Evolutionary conservation across 2,113 vertebrate genomes (phyloP).

Genomic region (Platysternon megacephalum): DNA sequence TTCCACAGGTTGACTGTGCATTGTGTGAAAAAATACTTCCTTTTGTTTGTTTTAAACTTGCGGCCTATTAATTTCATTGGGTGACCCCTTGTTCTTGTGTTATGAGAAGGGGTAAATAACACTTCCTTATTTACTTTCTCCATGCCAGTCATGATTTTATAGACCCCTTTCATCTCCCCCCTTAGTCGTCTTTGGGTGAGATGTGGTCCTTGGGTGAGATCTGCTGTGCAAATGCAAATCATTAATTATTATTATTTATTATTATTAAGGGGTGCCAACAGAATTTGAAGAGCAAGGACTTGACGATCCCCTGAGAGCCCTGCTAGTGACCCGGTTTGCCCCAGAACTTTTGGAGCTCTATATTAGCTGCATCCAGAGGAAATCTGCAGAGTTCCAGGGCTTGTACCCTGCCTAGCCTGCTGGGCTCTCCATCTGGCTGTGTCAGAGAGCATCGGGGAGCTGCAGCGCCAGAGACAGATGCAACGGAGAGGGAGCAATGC

Average conservation of each 20-base stretch:
- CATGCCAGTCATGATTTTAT: no score
- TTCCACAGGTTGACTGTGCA: no score
- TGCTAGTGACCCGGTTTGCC: neutral
- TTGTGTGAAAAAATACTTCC: no score
- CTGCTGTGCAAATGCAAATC: neutral
- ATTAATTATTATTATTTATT: neutral
- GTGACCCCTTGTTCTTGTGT: no score
- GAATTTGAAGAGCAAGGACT: neutral
- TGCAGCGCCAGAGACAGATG: constrained; percentile 61
- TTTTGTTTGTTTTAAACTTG: no score
- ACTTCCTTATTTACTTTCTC: no score
- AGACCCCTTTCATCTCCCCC: no score
- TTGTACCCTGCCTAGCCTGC: constrained; percentile 13
- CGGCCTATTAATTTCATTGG: no score
- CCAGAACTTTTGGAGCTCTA: neutral
- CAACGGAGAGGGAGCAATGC: constrained; percentile 64
- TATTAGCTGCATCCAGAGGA: neutral
- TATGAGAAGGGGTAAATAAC: no score
- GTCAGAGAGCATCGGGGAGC: constrained; percentile 39
- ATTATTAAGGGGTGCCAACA: neutral
- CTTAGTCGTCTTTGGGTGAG: neutral
- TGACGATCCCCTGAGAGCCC: neutral
- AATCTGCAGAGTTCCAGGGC: neutral
- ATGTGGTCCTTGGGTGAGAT: neutral
- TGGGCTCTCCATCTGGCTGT: constrained; percentile 63